Conservation (phyloP, 2,797 vertebrate species). For the Mastacembelus armatus region DNA sequence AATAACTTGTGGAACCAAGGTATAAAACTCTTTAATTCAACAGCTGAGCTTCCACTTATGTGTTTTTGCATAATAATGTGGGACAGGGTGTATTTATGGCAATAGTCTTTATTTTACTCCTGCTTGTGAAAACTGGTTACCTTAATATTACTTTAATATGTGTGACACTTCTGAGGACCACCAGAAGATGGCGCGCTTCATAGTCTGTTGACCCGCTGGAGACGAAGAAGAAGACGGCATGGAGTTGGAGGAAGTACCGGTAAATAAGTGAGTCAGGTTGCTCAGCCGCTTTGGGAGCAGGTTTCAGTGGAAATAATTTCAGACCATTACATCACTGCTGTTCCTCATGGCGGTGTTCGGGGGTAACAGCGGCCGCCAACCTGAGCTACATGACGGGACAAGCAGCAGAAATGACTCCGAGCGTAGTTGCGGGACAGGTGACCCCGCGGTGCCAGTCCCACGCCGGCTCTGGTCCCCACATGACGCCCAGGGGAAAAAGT, state of each 20-base stretch:
- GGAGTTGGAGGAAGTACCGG: slow-evolving; percentile 30
- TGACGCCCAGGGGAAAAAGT: slow-evolving; percentile 58
- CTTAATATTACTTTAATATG: no score
- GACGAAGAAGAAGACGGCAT: slow-evolving; percentile 17
- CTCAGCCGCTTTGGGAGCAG: neutral
- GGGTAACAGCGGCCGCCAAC: neutral
- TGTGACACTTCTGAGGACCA: no score
- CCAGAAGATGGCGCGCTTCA: no score
- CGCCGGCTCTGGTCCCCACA: neutral
- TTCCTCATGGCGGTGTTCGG: slow-evolving; percentile 48
- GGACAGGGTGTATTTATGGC: no score
- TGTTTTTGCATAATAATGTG: no score
- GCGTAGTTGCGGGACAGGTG: neutral
- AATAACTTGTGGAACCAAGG: no score
- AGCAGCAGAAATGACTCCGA: neutral
- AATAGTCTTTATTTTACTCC: no score
- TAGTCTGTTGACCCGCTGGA: neutral
- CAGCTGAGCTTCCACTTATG: no score
- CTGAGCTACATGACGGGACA: slow-evolving; percentile 17
- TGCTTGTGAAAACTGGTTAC: no score
- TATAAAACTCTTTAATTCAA: no score
- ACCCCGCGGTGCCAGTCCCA: slow-evolving; percentile 11
- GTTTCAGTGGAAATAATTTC: neutral
- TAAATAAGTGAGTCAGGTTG: slow-evolving; percentile 13
- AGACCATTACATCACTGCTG: fast-evolving